These are phyloP conservation scores for Uropetala carovei DNA, from an alignment of 2,888 invertebrate genomes.

Conservation along the genomic window DNA sequence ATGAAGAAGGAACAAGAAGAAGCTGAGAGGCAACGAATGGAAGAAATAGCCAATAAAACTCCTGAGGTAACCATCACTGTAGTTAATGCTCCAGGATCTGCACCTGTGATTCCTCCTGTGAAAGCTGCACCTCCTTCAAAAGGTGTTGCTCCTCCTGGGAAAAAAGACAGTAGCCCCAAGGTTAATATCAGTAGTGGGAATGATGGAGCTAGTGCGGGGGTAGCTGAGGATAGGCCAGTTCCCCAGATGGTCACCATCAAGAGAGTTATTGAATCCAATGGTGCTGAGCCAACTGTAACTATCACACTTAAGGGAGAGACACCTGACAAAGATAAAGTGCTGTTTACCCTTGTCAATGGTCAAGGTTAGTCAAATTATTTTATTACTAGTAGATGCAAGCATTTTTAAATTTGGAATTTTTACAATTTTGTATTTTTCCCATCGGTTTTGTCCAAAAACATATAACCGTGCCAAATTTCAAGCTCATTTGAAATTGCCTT, in stretches of 20 bases:
- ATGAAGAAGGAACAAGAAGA: conserved; percentile 74
- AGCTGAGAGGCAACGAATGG: conserved; percentile 73
- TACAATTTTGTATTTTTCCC: too few species aligned
- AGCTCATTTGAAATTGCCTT: too few species aligned
- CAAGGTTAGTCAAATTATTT: conserved; percentile 72
- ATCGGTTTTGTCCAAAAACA: too few species aligned
- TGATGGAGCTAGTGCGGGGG: conserved; percentile 4
- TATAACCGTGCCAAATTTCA: too few species aligned
- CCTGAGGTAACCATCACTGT: conserved; percentile 76
- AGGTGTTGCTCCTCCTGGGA: neutral
- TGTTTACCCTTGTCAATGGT: conserved; percentile 81
- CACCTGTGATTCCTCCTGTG: conserved; percentile 67
- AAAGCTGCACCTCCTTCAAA: conserved; percentile 63
- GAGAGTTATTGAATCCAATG: conserved; percentile 82
- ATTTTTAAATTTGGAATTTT: too few species aligned
- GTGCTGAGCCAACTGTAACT: conserved; percentile 84
- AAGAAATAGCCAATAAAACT: conserved; percentile 73
- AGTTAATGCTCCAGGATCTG: conserved; percentile 73
- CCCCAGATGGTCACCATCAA: conserved; percentile 83
- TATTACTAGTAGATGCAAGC: too few species aligned
- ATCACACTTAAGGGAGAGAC: conserved; percentile 86
- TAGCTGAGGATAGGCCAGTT: conserved; percentile 68
- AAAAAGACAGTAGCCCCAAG: conserved; percentile 16
- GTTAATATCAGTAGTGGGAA: conserved; percentile 5
- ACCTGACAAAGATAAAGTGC: conserved; percentile 84